Conservation (phyloP, 35 echinoderm and acorn worm species). For the Anneissia japonica region DNA sequence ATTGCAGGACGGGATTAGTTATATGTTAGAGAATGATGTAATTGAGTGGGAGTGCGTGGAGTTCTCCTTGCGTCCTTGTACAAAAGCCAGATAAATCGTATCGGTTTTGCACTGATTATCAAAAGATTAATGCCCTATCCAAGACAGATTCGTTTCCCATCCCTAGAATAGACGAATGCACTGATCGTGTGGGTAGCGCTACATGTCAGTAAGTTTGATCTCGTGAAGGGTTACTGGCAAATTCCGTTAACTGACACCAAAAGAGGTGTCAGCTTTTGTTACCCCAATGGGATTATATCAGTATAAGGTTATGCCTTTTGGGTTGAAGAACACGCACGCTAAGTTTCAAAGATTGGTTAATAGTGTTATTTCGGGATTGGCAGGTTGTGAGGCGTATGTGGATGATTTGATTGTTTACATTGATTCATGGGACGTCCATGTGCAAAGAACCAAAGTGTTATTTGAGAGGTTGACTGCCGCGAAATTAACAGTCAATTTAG, state of each 20-base stretch:
- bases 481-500: slow-evolving; percentile 20
- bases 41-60: slow-evolving; percentile 7
- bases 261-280: slow-evolving; percentile 29
- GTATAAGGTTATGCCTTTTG: slow-evolving; percentile 34
- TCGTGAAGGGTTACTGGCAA: slow-evolving; percentile 14
- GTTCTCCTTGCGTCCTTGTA: not conserved
- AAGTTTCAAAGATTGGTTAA: slow-evolving; percentile 10
- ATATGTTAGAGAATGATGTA: slow-evolving; percentile 17
- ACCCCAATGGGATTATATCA: slow-evolving; percentile 5
- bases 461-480: slow-evolving; percentile 33
- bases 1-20: not conserved
- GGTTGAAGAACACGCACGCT: slow-evolving; percentile 14
- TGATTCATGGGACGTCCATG: slow-evolving; percentile 22
- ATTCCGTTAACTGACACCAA: slow-evolving; percentile 21
- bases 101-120: not conserved
- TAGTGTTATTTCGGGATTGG: not conserved
- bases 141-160: not conserved
- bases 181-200: not conserved
- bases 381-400: slow-evolving; percentile 30
- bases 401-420: slow-evolving; percentile 47
- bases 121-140: not conserved
- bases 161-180: not conserved
- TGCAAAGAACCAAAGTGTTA: not conserved
- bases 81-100: not conserved
- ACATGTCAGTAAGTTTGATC: not conserved